A percentile compares a stretch with the other conserved stretches of the same genome.
Evolutionary conservation across 2,113 vertebrate genomes (phyloP).

Genomic region (Colossoma macropomum): DNA sequence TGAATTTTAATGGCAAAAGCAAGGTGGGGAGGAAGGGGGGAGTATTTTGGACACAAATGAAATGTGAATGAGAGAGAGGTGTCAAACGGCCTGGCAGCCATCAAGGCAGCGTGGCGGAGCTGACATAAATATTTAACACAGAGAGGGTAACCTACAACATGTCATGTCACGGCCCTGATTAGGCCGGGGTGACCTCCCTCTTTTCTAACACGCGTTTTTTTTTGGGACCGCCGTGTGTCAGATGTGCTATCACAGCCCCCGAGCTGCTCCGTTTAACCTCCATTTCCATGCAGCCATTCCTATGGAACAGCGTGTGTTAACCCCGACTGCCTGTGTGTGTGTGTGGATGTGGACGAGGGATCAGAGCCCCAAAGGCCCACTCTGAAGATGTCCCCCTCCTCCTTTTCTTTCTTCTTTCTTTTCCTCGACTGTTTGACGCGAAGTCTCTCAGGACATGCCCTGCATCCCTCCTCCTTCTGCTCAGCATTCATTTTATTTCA

Average conservation of each 20-base stretch:
- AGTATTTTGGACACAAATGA: slow-evolving; percentile 41
- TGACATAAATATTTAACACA: slow-evolving; percentile 83
- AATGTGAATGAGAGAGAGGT: slow-evolving; percentile 67
- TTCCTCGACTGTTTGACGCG: not conserved
- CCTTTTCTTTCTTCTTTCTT: not conserved
- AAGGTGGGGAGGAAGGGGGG: not conserved
- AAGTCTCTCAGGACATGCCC: slow-evolving; percentile 24
- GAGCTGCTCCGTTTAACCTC: slow-evolving; percentile 69
- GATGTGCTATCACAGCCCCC: slow-evolving; percentile 46
- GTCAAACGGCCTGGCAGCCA: slow-evolving; percentile 79
- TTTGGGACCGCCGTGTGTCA: slow-evolving; percentile 69
- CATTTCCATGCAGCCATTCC: slow-evolving; percentile 76
- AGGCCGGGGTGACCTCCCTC: slow-evolving; percentile 78
- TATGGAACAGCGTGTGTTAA: slow-evolving; percentile 65
- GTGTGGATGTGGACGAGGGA: not conserved
- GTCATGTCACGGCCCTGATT: slow-evolving; percentile 81
- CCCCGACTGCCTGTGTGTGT: slow-evolving; percentile 43
- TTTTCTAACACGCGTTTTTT: slow-evolving; percentile 70
- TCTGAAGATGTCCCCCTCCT: slow-evolving; percentile 27
- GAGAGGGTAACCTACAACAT: slow-evolving; percentile 78
- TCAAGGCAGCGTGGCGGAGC: slow-evolving; percentile 71
- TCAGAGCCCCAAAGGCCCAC: slow-evolving; percentile 8
- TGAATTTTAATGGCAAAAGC: slow-evolving; percentile 69
- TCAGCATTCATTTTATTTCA: slow-evolving; percentile 41
- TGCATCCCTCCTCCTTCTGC: slow-evolving; percentile 15